Conservation (phyloP, 1,140 invertebrate genomes). For the Danaus melanippus region DNA sequence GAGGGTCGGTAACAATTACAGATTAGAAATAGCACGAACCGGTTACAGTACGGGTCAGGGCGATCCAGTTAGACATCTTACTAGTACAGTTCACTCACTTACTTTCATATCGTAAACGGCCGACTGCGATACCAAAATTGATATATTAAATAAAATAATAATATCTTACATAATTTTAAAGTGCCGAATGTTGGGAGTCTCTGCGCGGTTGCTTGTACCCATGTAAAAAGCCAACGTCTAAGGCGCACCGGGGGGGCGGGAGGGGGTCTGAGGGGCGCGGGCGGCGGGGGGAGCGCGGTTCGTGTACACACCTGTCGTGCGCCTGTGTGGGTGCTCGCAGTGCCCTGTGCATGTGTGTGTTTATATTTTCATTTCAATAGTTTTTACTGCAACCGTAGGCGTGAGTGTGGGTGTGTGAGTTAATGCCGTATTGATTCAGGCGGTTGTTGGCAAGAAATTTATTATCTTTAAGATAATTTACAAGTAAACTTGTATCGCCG, state of each 20-base stretch:
- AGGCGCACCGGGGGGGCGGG: slow-evolving; percentile 41
- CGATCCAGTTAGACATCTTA: too few species aligned
- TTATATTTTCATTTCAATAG: slow-evolving; percentile 69
- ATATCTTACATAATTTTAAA: neutral
- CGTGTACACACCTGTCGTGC: slow-evolving; percentile 39
- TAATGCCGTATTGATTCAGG: slow-evolving; percentile 67
- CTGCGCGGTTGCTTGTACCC: slow-evolving; percentile 52
- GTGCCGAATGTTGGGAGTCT: slow-evolving; percentile 34
- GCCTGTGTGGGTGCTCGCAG: slow-evolving; percentile 35
- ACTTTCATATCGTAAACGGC: too few species aligned
- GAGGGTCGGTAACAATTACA: slow-evolving; percentile 16
- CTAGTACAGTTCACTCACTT: too few species aligned
- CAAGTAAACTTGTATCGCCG: slow-evolving; percentile 6
- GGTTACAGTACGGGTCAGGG: slow-evolving; percentile 2
- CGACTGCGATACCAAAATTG: too few species aligned
- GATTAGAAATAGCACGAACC: slow-evolving; percentile 17
- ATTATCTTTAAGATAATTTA: slow-evolving; percentile 48
- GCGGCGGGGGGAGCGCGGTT: slow-evolving; percentile 27
- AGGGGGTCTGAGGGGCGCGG: slow-evolving; percentile 22
- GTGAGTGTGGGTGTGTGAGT: slow-evolving; percentile 51
- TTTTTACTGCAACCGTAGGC: slow-evolving; percentile 61
- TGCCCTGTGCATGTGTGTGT: slow-evolving; percentile 31
- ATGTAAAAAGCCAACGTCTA: slow-evolving; percentile 69
- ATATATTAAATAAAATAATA: slow-evolving; percentile 1
- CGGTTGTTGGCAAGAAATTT: slow-evolving; percentile 56